These are phyloP conservation scores for Drosophila tristis DNA, from an alignment of 1,140 invertebrate species.

Conservation along the genomic window DNA sequence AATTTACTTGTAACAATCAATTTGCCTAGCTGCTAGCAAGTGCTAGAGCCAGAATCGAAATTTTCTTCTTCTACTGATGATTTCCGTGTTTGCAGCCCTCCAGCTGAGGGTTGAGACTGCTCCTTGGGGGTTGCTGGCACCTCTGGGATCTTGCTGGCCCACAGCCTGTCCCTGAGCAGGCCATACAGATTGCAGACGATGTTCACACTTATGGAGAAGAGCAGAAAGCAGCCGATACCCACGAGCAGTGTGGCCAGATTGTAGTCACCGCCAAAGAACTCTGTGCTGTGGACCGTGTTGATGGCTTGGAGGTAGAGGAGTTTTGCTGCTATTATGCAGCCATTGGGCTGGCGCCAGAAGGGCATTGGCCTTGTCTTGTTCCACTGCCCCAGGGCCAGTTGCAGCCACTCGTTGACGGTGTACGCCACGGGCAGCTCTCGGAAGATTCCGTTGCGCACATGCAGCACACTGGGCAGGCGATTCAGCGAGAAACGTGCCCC, in stretches of 20 bases:
- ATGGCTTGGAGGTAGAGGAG: slow-evolving; percentile 15
- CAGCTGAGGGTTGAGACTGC: no score
- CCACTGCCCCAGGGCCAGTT: slow-evolving; percentile 3
- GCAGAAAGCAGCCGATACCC: neutral
- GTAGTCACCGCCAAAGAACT: slow-evolving; percentile 3
- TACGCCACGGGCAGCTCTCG: slow-evolving; percentile 12
- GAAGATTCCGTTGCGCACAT: slow-evolving; percentile 28
- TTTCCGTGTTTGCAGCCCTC: no score
- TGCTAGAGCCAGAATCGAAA: no score
- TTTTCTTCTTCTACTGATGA: no score
- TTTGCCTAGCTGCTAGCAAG: no score
- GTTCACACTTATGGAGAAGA: no score
- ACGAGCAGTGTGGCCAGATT: slow-evolving; percentile 13
- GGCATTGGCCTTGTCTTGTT: neutral
- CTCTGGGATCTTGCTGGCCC: no score
- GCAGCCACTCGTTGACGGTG: neutral
- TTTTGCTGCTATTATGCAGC: neutral
- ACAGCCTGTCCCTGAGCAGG: no score
- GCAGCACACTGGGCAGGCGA: slow-evolving; percentile 19
- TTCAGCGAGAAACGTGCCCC: slow-evolving; percentile 22
- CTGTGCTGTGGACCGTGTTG: neutral
- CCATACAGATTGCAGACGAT: no score
- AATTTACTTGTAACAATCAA: no score
- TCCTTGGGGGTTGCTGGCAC: no score
- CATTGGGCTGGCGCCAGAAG: slow-evolving; percentile 32